phyloP scores from a whole-genome alignment of 2,797 vertebrate genomes.

The Centropyge bicolor region DNA sequence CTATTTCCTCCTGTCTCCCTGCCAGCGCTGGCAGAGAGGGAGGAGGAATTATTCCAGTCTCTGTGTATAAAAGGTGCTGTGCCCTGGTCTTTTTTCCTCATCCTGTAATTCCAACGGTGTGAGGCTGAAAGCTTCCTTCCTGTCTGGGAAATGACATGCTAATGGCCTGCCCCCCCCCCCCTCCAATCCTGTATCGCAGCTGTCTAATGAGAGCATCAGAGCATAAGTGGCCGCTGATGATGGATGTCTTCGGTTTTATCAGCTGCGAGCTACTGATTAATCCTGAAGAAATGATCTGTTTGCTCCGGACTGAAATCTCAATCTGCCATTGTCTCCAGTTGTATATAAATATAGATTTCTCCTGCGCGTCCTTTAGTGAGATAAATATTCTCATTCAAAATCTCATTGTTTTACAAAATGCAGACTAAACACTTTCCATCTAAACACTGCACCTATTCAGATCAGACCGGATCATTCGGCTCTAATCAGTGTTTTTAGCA shows the following conservation, averaged over 20 bases:
- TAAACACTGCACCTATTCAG: background rate
- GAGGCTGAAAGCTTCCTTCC: slow-evolving; percentile 84
- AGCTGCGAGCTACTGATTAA: slow-evolving; percentile 61
- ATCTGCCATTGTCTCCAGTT: slow-evolving; percentile 39
- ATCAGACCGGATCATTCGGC: background rate
- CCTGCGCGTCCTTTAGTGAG: slow-evolving; percentile 15
- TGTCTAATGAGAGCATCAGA: slow-evolving; percentile 80
- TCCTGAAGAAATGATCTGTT: slow-evolving; percentile 40
- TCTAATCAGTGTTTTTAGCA: background rate
- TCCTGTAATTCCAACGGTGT: slow-evolving; percentile 73
- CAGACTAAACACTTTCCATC: background rate
- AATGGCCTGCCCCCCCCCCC: slow-evolving; percentile 73
- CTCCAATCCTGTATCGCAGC: slow-evolving; percentile 75
- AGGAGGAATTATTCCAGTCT: slow-evolving; percentile 46
- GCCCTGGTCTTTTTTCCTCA: slow-evolving; percentile 58
- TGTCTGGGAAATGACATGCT: slow-evolving; percentile 79
- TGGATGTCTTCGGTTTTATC: slow-evolving; percentile 72
- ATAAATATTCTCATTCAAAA: slow-evolving; percentile 2
- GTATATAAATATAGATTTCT: slow-evolving; percentile 36
- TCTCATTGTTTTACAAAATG: slow-evolving; percentile 2
- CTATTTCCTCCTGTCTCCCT: slow-evolving; percentile 22
- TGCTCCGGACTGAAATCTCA: slow-evolving; percentile 33
- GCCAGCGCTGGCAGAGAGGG: slow-evolving; percentile 36
- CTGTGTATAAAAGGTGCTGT: slow-evolving; percentile 61
- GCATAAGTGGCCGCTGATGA: slow-evolving; percentile 73